These are phyloP conservation scores for Drosophila azteca DNA, from an alignment of 1,140 invertebrate genomes.

Conservation along the genomic window DNA sequence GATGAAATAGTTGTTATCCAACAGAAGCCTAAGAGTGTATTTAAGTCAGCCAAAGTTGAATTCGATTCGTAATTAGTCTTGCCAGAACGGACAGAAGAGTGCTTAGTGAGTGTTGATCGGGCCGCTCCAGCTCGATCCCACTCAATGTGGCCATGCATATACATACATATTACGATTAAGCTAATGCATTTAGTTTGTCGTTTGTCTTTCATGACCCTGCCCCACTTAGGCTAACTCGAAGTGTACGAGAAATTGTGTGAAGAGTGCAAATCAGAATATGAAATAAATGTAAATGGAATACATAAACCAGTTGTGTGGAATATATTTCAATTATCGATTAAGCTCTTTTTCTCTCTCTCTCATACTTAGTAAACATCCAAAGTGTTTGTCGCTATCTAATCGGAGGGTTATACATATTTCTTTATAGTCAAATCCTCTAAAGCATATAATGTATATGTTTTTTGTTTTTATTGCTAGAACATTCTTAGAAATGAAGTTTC, in stretches of 20 bases:
- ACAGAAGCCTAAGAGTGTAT: conserved; percentile 5
- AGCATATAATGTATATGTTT: no score
- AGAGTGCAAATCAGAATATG: conserved; percentile 30
- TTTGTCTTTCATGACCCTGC: conserved; percentile 28
- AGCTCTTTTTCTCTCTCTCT: no score
- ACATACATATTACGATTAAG: conserved; percentile 27
- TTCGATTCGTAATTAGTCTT: conserved; percentile 43
- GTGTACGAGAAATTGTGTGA: conserved; percentile 22
- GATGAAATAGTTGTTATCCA: conserved; percentile 38
- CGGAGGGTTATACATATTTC: no score
- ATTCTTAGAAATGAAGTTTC: no score
- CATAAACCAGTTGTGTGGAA: conserved; percentile 1
- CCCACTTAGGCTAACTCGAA: conserved; percentile 3
- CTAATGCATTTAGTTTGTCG: conserved; percentile 49
- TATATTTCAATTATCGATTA: background rate
- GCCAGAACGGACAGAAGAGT: conserved; percentile 51
- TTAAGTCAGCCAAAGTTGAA: conserved; percentile 16
- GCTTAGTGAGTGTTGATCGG: background rate
- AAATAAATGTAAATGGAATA: conserved; percentile 32
- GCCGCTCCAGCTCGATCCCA: conserved; percentile 43
- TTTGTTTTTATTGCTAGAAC: no score
- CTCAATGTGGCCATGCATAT: conserved; percentile 65
- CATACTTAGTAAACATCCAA: no score
- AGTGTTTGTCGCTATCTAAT: no score
- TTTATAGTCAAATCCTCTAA: no score